Evolutionary conservation across 2,113 vertebrate genomes (phyloP), one percentile per base, ranked within the genome.

Genomic region (Mungos mungo): DNA sequence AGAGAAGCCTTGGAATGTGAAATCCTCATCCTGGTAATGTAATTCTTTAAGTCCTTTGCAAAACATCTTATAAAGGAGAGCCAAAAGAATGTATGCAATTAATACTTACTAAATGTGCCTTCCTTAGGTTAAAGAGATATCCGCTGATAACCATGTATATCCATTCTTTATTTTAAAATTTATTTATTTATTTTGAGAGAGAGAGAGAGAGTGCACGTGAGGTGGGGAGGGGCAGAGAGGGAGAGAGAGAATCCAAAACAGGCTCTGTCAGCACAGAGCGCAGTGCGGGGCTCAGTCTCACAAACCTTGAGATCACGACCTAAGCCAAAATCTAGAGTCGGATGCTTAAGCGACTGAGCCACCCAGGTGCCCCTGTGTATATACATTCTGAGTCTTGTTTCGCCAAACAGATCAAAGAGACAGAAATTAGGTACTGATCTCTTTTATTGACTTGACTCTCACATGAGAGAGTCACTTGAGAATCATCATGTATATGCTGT

Each of bases 31-130:
- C 60, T 54, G 5, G 2, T 92, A 80, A 88, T 52, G 15, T 76
- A 90, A 83, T 92, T 90, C 50, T 88, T 79, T 65, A 85, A 88
- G 86, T 87, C 87, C 69, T 90, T 93, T 87, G 45, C 68, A 82
- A 95, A 45, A 72, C 4, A 6, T 63, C 18, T 13, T 87, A 7
- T 54, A 72, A 88, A 97, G 47, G 60, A 90, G 23, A 96, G 68
- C 71, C 38, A 63, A 84, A 88, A 88, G 52, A 95, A 33, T 88
- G 50, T 82, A 92, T 68, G 7, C 45, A 74, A 4, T 27, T 82
- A 95, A n/a, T 89, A 66, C 31, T 71, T 87, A 41, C 13, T 88
- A 96, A 87, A 25, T 35, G 57, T 88, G 16, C 45, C 47, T 80
- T 81, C 54, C 47, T 95, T 7, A 1, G 19, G 31, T 93, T 47